phyloP scores from a whole-genome alignment of 53 echinoderm and acorn worm species.

The Hippasteria phrygiana region DNA sequence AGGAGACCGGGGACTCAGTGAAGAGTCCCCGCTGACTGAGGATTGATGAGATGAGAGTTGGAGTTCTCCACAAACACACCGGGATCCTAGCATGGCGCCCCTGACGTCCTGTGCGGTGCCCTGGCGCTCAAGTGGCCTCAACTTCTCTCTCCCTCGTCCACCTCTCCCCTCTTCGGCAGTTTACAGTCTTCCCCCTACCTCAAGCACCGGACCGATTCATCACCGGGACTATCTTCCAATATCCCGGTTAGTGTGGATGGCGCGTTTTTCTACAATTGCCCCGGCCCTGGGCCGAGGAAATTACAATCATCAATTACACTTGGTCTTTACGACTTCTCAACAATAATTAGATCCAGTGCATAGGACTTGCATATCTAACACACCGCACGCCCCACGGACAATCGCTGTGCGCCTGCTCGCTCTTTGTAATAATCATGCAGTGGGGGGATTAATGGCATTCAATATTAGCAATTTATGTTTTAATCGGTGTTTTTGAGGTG shows the following conservation, averaged over 20 bases:
- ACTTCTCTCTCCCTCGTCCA: not conserved
- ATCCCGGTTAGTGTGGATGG: conserved; percentile 9
- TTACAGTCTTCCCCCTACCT: conserved; percentile 3
- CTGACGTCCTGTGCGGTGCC: conserved; percentile 23
- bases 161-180: not conserved
- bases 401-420: not conserved
- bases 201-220: conserved; percentile 35
- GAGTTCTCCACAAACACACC: conserved; percentile 58
- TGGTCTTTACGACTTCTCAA: conserved; percentile 15
- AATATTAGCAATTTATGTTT: conserved; percentile 43
- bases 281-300: conserved; percentile 38
- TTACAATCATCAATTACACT: conserved; percentile 63
- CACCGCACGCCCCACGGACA: not conserved
- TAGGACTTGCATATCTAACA: conserved; percentile 29
- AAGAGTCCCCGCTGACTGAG: not conserved
- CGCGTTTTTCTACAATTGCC: conserved; percentile 38
- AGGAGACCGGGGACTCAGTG: conserved; percentile 1
- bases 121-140: conserved; percentile 29
- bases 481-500: conserved; percentile 15
- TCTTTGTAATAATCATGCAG: conserved; percentile 4
- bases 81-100: conserved; percentile 53
- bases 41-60: conserved; percentile 41
- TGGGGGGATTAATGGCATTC: conserved; percentile 45
- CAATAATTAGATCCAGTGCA: not conserved
- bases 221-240: conserved; percentile 25